Conservation (phyloP, 2,797 vertebrate genomes). For the Rhincodon typus region DNA sequence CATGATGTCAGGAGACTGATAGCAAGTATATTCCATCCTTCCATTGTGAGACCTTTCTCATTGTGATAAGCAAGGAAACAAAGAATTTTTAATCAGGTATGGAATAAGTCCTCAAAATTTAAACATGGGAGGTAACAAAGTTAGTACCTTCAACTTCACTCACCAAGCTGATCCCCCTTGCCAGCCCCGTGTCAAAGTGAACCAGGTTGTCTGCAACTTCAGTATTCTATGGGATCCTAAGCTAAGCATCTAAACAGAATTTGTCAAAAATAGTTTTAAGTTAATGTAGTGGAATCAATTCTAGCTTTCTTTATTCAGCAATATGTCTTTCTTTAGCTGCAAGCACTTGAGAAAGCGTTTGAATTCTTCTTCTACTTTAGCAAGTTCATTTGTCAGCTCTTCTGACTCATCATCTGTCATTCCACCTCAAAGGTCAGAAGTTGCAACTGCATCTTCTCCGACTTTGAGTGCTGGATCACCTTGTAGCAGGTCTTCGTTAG, state of each 20-base stretch:
- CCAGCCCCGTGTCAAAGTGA: background rate
- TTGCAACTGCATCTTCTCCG: constrained; percentile 73
- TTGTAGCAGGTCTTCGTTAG: constrained; percentile 61
- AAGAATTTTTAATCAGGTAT: background rate
- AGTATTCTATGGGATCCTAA: background rate
- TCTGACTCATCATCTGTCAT: constrained; percentile 80
- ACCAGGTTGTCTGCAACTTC: background rate
- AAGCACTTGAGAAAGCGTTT: no score
- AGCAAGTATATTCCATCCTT: background rate
- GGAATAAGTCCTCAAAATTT: background rate
- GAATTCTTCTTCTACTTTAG: constrained; percentile 62
- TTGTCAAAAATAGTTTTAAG: no score
- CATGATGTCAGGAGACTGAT: background rate
- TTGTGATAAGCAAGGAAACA: background rate
- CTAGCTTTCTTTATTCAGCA: no score
- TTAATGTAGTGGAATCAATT: no score
- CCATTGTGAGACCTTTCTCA: background rate
- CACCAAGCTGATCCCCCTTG: background rate
- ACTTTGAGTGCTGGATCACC: constrained; percentile 71
- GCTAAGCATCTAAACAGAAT: background rate
- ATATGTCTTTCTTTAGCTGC: no score
- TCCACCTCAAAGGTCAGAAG: constrained; percentile 49
- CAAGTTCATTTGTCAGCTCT: constrained; percentile 73
- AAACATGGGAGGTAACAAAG: background rate
- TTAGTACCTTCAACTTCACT: background rate